Evolutionary conservation across 2,888 invertebrate genomes (phyloP), one percentile per base, ranked within the genome.

Genomic region (Amiota communis): DNA sequence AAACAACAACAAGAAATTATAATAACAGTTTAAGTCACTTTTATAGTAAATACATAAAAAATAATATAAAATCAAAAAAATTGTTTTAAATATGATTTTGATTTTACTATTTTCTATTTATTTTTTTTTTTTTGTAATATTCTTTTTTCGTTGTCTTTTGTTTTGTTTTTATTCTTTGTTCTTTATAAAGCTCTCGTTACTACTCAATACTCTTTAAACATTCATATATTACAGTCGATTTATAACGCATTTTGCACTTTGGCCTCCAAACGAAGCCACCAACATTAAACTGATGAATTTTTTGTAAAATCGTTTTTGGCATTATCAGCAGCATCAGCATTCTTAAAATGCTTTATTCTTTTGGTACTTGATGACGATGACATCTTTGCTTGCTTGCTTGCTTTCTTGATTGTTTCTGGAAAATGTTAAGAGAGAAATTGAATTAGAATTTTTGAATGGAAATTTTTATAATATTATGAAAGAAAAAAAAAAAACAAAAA

Each of bases 211-310:
- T 82, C 83, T 78, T 83, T 75, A 85, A 82, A 81, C 78, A 78
- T 78, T 80, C 84, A 75, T 82, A 83, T 78, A 82, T n/a, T n/a
- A n/a, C n/a, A n/a, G n/a, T n/a, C n/a, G 79, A 79, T 84, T 83
- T 81, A 84, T 80, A 80, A 77, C 79, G 78, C 79, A 78, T 79
- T 80, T 74, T 71, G 69, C 76, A 77, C 76, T 78, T 76, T 70
- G 20, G 15, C 56, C 10, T 36, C 36, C 36, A 36, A 6, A 36
- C 6, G 36, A 36, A 36, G 36, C 36, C 36, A 36, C 6, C 36
- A 36, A 36, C 36, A 36, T 36, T 36, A 36, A 36, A 36, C 36
- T 36, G 36, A 36, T 36, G 36, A 36, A 36, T 36, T 6, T 36
- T 36, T 36, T 36, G 36, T 36, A 36, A 36, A 36, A 36, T 36